Conservation (phyloP, 2,888 invertebrate species). For the Scaeva pyrastri region DNA sequence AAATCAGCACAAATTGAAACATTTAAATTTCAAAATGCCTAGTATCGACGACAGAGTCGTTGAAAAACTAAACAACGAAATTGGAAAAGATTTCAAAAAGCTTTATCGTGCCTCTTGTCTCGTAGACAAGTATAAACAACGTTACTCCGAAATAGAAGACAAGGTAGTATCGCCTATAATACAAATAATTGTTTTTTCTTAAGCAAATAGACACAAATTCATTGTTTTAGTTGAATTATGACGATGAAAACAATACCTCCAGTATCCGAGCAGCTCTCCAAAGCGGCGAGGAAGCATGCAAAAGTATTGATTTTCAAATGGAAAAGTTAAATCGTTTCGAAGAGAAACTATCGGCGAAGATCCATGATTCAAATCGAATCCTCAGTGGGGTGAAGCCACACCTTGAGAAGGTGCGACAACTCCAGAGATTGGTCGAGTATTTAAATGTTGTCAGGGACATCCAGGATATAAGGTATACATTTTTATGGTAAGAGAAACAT, state of each 20-base stretch:
- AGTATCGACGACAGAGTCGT: slow-evolving; percentile 83
- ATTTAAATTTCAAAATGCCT: slow-evolving; percentile 79
- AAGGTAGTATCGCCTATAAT: slow-evolving; percentile 77
- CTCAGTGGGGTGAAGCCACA: slow-evolving; percentile 79
- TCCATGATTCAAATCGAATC: slow-evolving; percentile 85
- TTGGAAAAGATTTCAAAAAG: slow-evolving; percentile 85
- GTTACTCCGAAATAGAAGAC: slow-evolving; percentile 78
- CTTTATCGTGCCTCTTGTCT: slow-evolving; percentile 85
- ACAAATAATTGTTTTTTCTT: neutral
- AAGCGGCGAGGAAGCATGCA: slow-evolving; percentile 85
- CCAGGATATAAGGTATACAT: slow-evolving; percentile 88
- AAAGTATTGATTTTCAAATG: slow-evolving; percentile 84
- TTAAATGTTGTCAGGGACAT: slow-evolving; percentile 89
- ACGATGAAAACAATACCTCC: slow-evolving; percentile 87
- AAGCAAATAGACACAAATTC: neutral
- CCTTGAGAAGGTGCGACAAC: slow-evolving; percentile 85
- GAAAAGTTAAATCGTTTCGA: slow-evolving; percentile 84
- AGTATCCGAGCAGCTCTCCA: slow-evolving; percentile 87
- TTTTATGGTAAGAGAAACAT: neutral
- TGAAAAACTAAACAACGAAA: slow-evolving; percentile 85
- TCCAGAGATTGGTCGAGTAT: slow-evolving; percentile 87
- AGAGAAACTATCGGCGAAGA: slow-evolving; percentile 84
- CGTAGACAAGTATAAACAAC: slow-evolving; percentile 81
- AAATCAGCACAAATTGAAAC: slow-evolving; percentile 19
- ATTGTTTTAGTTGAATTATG: slow-evolving; percentile 86